phyloP scores from a whole-genome alignment of 37 sponge, comb jelly and placozoan genomes.

The Hormiphora californensis region DNA sequence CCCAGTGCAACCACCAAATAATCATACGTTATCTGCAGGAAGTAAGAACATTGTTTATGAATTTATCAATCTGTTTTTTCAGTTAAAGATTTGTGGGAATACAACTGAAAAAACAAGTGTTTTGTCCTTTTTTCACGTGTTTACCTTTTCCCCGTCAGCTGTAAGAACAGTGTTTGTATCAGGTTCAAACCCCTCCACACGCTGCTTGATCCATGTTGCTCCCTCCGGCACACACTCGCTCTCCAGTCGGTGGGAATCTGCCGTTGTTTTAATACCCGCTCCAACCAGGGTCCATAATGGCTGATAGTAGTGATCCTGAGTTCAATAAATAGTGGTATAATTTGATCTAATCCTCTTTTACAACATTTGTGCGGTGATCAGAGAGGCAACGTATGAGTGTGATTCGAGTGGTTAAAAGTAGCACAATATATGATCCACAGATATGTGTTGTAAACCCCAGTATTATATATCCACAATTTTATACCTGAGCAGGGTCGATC shows the following conservation, averaged over 20 bases:
- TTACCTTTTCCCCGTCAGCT: slow-evolving; percentile 51
- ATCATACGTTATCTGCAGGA: slow-evolving; percentile 64
- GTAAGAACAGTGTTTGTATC: slow-evolving; percentile 62
- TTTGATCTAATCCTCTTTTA: too few relatives aligned
- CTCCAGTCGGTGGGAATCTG: slow-evolving; percentile 58
- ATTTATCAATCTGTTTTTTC: background rate
- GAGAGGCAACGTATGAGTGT: too few relatives aligned
- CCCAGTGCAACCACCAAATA: slow-evolving; percentile 78
- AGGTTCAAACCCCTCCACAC: slow-evolving; percentile 65
- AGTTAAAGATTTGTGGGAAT: background rate
- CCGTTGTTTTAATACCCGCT: slow-evolving; percentile 63
- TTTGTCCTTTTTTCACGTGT: background rate
- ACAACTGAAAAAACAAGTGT: background rate
- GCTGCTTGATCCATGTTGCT: slow-evolving; percentile 58
- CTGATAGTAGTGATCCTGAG: slow-evolving; percentile 80
- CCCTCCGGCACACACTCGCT: slow-evolving; percentile 61
- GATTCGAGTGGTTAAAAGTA: too few relatives aligned
- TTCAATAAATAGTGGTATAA: background rate
- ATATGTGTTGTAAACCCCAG: too few relatives aligned
- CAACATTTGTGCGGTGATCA: too few relatives aligned
- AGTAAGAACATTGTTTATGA: background rate
- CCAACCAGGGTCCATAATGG: slow-evolving; percentile 90
- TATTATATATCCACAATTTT: too few relatives aligned
- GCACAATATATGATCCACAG: too few relatives aligned
- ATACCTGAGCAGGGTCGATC: slow-evolving; percentile 66